phyloP scores from a whole-genome alignment of 2,888 invertebrate species.

The Sussaba pulchella region DNA sequence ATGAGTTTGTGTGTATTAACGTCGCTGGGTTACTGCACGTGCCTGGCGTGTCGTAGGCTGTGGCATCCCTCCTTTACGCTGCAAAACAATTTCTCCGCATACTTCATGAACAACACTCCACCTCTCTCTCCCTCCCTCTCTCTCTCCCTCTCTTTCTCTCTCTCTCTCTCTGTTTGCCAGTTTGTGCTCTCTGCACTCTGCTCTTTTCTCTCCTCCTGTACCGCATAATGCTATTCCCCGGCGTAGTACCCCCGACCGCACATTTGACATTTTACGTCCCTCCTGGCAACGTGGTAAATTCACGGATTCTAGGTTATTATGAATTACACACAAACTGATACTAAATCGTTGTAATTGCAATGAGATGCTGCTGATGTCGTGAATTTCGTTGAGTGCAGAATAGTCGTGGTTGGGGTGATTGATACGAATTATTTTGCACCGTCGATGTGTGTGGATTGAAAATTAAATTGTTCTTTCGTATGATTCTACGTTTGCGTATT shows the following conservation, averaged over 20 bases:
- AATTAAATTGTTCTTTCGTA: not conserved
- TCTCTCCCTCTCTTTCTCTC: conserved; percentile 17
- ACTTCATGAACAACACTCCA: conserved; percentile 71
- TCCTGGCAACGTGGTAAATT: conserved; percentile 10
- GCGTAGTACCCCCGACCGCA: conserved; percentile 24
- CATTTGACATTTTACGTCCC: conserved; percentile 40
- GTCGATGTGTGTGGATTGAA: not conserved
- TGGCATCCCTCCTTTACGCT: conserved; percentile 71
- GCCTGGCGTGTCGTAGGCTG: conserved; percentile 67
- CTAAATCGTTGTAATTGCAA: not conserved
- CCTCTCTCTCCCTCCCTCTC: conserved; percentile 27
- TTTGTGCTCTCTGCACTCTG: too few relatives aligned
- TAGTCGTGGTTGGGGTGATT: not conserved
- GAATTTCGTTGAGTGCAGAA: not conserved
- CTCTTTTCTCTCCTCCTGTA: conserved; percentile 6
- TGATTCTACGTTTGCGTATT: not conserved
- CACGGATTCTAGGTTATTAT: conserved; percentile 21
- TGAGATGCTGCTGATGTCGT: not conserved
- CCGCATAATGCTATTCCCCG: conserved; percentile 57
- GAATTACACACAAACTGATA: not conserved
- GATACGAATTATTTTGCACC: not conserved
- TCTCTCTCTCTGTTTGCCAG: conserved; percentile 22
- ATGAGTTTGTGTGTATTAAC: conserved; percentile 57
- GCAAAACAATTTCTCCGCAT: conserved; percentile 75
- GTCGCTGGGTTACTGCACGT: conserved; percentile 60